Conservation (phyloP, 2,888 invertebrate species). For the Leptinotarsa tumamoca region DNA sequence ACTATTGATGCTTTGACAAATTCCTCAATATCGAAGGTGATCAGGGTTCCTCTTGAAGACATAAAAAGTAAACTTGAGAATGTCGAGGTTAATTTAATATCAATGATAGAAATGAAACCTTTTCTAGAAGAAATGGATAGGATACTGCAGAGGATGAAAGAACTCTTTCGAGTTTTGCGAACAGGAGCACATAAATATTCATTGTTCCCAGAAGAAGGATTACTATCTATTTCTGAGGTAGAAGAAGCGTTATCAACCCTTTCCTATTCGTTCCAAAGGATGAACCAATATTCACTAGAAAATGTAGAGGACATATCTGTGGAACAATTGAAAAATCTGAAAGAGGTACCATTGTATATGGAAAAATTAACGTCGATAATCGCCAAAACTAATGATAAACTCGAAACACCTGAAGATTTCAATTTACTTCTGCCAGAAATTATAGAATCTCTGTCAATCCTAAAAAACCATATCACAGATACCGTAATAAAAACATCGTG, state of each 20-base stretch:
- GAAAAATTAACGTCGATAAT: not conserved
- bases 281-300: slow-evolving; percentile 1
- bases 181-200: slow-evolving; percentile 31
- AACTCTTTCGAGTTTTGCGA: slow-evolving; percentile 37
- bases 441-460: not conserved
- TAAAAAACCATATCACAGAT: not conserved
- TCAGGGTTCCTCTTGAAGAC: slow-evolving; percentile 29
- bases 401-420: not conserved
- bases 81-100: slow-evolving; percentile 9
- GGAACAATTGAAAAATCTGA: slow-evolving; percentile 3
- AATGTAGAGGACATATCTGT: slow-evolving; percentile 12
- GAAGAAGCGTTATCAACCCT: slow-evolving; percentile 28
- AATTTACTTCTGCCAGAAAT: not conserved
- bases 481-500: not conserved
- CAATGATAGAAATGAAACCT: not conserved
- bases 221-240: slow-evolving; percentile 47
- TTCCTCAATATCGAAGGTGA: slow-evolving; percentile 3
- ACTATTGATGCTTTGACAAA: slow-evolving; percentile 5
- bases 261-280: not conserved
- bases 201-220: slow-evolving; percentile 46
- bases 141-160: slow-evolving; percentile 23
- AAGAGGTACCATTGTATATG: not conserved
- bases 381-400: not conserved
- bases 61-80: slow-evolving; percentile 8
- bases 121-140: slow-evolving; percentile 16